These are phyloP conservation scores for Monochamus saltuarius DNA, from an alignment of 1,140 invertebrate genomes.

Conservation along the genomic window DNA sequence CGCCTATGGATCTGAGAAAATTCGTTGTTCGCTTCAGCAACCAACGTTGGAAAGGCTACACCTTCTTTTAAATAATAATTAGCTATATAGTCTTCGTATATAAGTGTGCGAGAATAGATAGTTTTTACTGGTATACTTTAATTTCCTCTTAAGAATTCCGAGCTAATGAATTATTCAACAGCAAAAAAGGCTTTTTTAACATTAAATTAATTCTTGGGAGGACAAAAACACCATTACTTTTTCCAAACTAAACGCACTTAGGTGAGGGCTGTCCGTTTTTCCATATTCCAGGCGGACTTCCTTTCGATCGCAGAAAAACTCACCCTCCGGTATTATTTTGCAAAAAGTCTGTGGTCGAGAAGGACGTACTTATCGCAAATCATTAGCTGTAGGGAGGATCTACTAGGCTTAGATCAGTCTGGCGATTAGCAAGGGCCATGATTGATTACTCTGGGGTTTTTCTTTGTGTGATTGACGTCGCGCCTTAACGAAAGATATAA, in stretches of 20 bases:
- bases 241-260: slow-evolving; percentile 18
- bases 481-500: slow-evolving; percentile 3
- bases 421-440: slow-evolving; percentile 22
- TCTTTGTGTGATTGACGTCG: slow-evolving; percentile 17
- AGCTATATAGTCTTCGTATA: too few relatives aligned
- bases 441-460: slow-evolving; percentile 28
- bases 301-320: not conserved
- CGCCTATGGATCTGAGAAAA: too few relatives aligned
- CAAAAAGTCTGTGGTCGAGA: slow-evolving; percentile 9
- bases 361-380: slow-evolving; percentile 36
- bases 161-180: slow-evolving; percentile 11
- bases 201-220: not conserved
- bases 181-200: slow-evolving; percentile 6
- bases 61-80: too few relatives aligned
- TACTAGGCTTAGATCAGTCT: slow-evolving; percentile 30
- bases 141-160: slow-evolving; percentile 6
- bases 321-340: not conserved
- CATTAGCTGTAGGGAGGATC: slow-evolving; percentile 33
- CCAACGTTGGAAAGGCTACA: too few relatives aligned
- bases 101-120: too few relatives aligned
- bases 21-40: too few relatives aligned
- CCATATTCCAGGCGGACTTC: not conserved
- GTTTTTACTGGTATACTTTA: not conserved
- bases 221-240: slow-evolving; percentile 1
- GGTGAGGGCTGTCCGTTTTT: slow-evolving; percentile 1